phyloP scores from a whole-genome alignment of 37 sponge, comb jelly and placozoan species.

The Cladorhizidae sp. region DNA sequence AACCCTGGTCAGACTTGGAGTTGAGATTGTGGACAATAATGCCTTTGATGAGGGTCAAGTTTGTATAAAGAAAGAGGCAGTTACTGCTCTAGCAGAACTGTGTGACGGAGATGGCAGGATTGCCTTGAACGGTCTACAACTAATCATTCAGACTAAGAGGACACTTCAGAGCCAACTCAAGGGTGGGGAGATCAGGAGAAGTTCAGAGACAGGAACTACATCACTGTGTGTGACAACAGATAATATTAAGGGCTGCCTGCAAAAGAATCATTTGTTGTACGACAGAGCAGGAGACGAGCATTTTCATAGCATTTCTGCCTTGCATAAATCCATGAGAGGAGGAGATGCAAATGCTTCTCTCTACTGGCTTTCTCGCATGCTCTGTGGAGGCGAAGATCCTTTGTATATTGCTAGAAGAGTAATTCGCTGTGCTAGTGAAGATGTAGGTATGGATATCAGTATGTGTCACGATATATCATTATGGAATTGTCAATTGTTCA shows the following conservation, averaged over 20 bases:
- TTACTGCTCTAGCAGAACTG: constrained; percentile 23
- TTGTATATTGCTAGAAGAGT: constrained; percentile 55
- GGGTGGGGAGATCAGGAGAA: neutral
- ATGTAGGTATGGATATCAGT: constrained; percentile 52
- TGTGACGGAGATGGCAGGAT: constrained; percentile 66
- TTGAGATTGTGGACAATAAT: neutral
- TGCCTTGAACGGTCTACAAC: constrained; percentile 56
- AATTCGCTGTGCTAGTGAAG: constrained; percentile 58
- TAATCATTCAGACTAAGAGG: constrained; percentile 34
- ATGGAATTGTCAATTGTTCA: no score
- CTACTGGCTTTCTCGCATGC: constrained; percentile 69
- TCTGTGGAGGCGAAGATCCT: constrained; percentile 59
- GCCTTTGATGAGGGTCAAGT: neutral
- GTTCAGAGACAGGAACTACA: neutral
- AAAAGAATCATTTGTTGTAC: constrained; percentile 39
- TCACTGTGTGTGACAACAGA: constrained; percentile 14
- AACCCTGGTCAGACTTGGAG: constrained; percentile 20
- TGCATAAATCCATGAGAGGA: constrained; percentile 66
- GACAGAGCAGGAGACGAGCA: constrained; percentile 68
- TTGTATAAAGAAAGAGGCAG: constrained; percentile 11
- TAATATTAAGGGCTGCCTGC: constrained; percentile 43
- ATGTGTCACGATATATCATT: no score
- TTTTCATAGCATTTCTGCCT: constrained; percentile 50
- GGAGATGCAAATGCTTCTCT: constrained; percentile 46
- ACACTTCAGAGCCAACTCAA: neutral